Base-by-base conservation (phyloP, 2,113 vertebrate species). In the Buteo buteo region DNA sequence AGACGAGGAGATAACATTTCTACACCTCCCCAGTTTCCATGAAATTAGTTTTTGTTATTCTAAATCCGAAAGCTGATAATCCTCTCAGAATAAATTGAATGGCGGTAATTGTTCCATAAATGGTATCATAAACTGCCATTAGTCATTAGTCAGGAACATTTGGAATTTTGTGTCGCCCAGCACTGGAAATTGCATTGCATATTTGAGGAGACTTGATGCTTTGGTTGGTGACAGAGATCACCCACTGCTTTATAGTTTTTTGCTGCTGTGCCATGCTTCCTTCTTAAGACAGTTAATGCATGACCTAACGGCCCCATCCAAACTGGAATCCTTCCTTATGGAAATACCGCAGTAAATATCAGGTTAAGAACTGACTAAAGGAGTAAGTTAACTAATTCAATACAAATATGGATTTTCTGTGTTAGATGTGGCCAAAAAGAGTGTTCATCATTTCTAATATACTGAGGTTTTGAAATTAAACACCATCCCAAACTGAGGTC, bases 21-120 rank as follows among this genome's bases (percentile, higher is more conserved):
- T 55, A 72, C 82, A 94, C 96, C 95, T 97, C 95, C 95, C 96
- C 66, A n/a, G 24, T 91, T 96, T 93, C 82, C 70, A 42, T 47
- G 32, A 96, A 92, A 88, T 95, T 57, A 58, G 67, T 10, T 77
- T 89, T 82, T 96, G 92, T 96, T 95, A 90, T 97, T 93, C 92
- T 90, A 94, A 86, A 85, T 78, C 82, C 72, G 55, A 91, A 95
- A 95, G n/a, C 59, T 62, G 74, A 91, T 96, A 96, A 72, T 64
- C 93, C 79, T 78, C 89, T 70, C n/a, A 26, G 74, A 72, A 44
- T 55, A 92, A 96, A 96, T 94, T 0, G 6, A 96, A 61, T 22
- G 10, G 55, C 0, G 0, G 66, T 62, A 92, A 95, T 96, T 96
- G 76, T 90, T 92, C 82, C 76, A 42, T 61, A 80, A 96, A 34